A percentile compares a stretch with the other conserved stretches of the same genome.
Evolutionary conservation across 2,113 vertebrate genomes (phyloP).

Genomic region (Verasper variegatus): DNA sequence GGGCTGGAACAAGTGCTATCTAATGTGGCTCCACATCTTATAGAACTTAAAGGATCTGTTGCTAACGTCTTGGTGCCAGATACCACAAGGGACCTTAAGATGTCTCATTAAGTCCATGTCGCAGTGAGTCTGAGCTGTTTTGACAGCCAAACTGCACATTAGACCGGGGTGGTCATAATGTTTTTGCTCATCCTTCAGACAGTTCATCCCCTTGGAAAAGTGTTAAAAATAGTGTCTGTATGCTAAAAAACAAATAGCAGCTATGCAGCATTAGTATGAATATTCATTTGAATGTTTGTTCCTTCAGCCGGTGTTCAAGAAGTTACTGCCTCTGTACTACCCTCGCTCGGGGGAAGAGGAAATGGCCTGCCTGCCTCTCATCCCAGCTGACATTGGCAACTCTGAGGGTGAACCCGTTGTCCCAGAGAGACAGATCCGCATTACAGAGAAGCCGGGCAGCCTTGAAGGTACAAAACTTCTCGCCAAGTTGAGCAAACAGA

Average conservation of each 20-base stretch:
- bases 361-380: slow-evolving; percentile 81
- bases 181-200: too few relatives aligned
- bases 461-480: slow-evolving; percentile 84
- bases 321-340: slow-evolving; percentile 94
- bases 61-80: too few relatives aligned
- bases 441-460: slow-evolving; percentile 91
- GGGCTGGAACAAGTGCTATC: too few relatives aligned
- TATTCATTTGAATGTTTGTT: slow-evolving; percentile 1
- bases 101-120: too few relatives aligned
- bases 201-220: too few relatives aligned
- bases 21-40: too few relatives aligned
- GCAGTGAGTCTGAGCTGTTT: too few relatives aligned
- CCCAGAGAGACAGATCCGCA: slow-evolving; percentile 95
- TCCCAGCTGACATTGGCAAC: slow-evolving; percentile 97
- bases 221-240: background rate
- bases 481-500: too few relatives aligned
- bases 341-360: slow-evolving; percentile 93
- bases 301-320: slow-evolving; percentile 87
- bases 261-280: background rate
- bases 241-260: background rate
- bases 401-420: slow-evolving; percentile 95
- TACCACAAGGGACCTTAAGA: too few relatives aligned
- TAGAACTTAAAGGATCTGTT: too few relatives aligned
- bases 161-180: too few relatives aligned
- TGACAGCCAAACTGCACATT: too few relatives aligned